A percentile compares a stretch with the other conserved stretches of the same genome.
phyloP scores from a whole-genome alignment of 2,113 vertebrate genomes.

The Platanista minor region DNA sequence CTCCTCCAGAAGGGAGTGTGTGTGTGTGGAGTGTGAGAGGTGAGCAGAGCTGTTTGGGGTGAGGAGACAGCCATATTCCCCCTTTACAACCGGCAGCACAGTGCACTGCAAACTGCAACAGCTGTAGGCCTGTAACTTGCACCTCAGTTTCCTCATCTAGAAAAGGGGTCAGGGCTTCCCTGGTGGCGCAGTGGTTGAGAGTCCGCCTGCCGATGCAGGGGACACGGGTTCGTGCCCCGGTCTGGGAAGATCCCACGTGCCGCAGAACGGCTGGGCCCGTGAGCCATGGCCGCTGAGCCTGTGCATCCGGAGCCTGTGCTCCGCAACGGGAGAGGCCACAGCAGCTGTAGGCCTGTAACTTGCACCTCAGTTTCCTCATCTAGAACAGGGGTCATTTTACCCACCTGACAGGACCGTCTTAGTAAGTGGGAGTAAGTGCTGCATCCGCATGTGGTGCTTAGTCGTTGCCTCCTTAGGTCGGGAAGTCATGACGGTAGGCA shows the following conservation, averaged over 20 bases:
- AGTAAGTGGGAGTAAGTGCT: neutral
- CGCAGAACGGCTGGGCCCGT: no score
- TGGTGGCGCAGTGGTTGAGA: no score
- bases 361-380: neutral
- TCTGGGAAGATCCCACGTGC: no score
- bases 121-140: neutral
- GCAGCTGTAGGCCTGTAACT: no score
- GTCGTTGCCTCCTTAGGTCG: neutral
- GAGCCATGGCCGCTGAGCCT: no score
- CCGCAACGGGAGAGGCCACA: no score
- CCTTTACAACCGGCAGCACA: neutral
- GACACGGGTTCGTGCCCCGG: no score
- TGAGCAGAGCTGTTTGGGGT: neutral
- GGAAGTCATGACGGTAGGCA: neutral
- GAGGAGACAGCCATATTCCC: neutral
- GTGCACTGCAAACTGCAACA: neutral
- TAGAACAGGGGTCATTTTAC: neutral
- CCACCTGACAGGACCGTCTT: neutral
- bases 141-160: neutral
- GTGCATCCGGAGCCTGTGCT: no score
- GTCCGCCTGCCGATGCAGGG: no score
- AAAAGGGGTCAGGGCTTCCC: neutral
- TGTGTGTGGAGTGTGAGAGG: neutral
- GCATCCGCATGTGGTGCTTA: fast-evolving
- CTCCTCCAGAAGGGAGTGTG: neutral